Base-by-base conservation (phyloP, 2,888 invertebrate species). In the Agonum fuliginosum region DNA sequence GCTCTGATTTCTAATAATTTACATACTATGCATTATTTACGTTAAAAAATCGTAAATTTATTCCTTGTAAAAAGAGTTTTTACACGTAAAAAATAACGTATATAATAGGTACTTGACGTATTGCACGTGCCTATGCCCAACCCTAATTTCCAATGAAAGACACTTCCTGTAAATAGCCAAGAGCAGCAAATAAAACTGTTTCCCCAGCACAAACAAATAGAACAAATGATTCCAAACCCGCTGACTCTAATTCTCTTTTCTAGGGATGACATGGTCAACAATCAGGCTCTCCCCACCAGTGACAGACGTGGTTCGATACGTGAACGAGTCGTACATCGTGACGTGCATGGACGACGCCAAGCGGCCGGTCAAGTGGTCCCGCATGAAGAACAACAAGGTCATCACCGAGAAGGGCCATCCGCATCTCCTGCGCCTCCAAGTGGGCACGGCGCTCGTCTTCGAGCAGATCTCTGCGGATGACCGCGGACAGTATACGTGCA, bases 401-500 rank as follows among this genome's bases (percentile, higher is more conserved):
- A 84, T 83, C 79, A 86, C 86, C 51, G 84, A 84, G 79, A 86
- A 86, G 82, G 88, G 88, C 80, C 85, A 88, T 74, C 86, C 88
- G 58, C 87, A 88, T 20, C 48, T 54, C 17, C 19, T 54, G n/a
- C 22, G 12, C 3, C 48, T 76, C 8, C 27, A 46, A 5, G 48
- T 80, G 83, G 87, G 85, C 58, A 84, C 87, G 80, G 87, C 87
- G 79, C 84, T 89, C 72, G 86, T 89, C 78, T 88, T 89, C 80
- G 86, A 87, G 80, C 87, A 86, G 81, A 88, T 88, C 80, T 81
- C 84, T 54, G 83, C 85, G 79, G 84, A 85, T 79, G 89, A 89
- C 82, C 86, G 86, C 80, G 89, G 89, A 54, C 86, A 85, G 77
- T 90, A 89, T 86, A 85, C 84, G 19, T 89, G 89, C 82, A 85